Evolutionary conservation across 2,113 vertebrate genomes (phyloP), one percentile per base, ranked within the genome.

Genomic region (Cyprinodon variegatus): DNA sequence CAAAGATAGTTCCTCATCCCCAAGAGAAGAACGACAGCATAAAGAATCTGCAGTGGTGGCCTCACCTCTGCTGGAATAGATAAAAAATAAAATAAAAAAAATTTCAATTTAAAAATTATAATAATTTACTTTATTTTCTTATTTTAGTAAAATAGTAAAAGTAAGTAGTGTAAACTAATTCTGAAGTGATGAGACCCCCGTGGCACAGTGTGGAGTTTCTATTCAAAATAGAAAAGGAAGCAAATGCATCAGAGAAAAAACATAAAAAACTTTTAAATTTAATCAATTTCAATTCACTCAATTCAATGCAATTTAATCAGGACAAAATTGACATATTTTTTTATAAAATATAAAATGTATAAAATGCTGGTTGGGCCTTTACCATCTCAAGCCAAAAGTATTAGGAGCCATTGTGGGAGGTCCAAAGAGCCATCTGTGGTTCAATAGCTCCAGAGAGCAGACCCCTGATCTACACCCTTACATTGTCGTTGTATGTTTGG

Each of bases 61-160:
- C 78, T 50, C 69, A 65, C 74, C 79, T 78, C 65, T 38, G 4
- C 91, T 90, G 85, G n/a, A 62, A 69, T 43, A 82, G 68, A 86
- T 83, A 72, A 79, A 88, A 29, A 86, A 78, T 6, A 22, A 29
- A 38, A 40, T 68, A 68, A 71, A 69, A 70, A 78, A 74, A 81
- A 78, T 68, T 74, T 86, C 76, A 85, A 87, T 70, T 60, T 60
- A 69, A 84, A 70, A 83, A 86, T 82, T 81, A 86, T 74, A 76
- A 79, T 13, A 8, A 82, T 65, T 83, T 61, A 69, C 84, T 86
- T 29, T n/a, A 64, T 68, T 74, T 76, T 74, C 29, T 65, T 46
- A 45, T 40, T 70, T 20, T 82, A 20, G 29, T 29, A 29, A 29
- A 29, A 29, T 29, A 29, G 29, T 29, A 29, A 29, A 1, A 29